Evolutionary conservation across 2,797 vertebrate species (phyloP).

Genomic region (Cottoperca gobio): DNA sequence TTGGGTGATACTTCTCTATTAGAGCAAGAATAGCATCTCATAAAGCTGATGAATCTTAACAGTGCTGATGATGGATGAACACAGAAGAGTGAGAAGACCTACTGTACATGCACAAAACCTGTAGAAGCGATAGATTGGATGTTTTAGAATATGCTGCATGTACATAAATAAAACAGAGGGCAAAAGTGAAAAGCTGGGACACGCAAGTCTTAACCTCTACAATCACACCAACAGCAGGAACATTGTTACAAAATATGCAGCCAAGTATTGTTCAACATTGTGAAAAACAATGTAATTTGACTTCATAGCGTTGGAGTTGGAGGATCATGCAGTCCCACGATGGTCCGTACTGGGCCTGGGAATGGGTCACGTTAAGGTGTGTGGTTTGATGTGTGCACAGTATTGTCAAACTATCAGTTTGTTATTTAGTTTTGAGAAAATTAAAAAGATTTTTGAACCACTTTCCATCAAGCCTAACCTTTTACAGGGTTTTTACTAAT

Average conservation of each 20-base stretch:
- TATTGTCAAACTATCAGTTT: background rate
- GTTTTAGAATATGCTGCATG: background rate
- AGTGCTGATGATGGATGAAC: conserved; percentile 5
- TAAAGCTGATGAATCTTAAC: conserved; percentile 15
- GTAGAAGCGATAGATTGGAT: background rate
- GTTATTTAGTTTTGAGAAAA: background rate
- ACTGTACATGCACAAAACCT: background rate
- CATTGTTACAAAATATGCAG: background rate
- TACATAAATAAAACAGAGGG: background rate
- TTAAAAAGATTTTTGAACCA: background rate
- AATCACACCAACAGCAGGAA: background rate
- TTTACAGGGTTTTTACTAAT: background rate
- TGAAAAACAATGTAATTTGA: background rate
- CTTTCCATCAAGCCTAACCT: background rate
- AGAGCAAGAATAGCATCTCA: conserved; percentile 28
- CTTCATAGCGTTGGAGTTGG: background rate
- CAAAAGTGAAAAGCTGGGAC: background rate
- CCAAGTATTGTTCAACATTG: background rate
- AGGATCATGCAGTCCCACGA: background rate
- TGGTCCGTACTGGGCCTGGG: background rate
- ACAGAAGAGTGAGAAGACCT: background rate
- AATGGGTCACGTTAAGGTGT: background rate
- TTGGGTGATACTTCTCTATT: conserved; percentile 26
- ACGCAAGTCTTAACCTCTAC: background rate
- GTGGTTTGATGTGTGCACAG: background rate